These are phyloP conservation scores for Lasioglossum villosulum DNA, from an alignment of 2,888 invertebrate genomes.

Conservation along the genomic window DNA sequence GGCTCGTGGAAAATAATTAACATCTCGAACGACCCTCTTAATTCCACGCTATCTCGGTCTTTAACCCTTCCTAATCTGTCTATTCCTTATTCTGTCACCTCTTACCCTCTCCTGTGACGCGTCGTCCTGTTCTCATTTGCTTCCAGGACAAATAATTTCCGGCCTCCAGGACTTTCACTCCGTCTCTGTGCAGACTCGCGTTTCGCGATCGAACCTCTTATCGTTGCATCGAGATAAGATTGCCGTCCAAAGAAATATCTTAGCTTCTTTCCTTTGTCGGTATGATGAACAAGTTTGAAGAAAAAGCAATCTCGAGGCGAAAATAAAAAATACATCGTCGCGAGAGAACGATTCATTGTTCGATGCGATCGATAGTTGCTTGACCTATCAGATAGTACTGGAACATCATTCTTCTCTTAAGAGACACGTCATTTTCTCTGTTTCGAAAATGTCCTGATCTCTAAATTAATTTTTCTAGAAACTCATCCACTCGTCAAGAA, in stretches of 20 bases:
- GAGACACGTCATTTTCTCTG: neutral
- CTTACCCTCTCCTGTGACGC: slow-evolving; percentile 19
- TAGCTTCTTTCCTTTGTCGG: neutral
- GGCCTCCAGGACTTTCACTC: slow-evolving; percentile 11
- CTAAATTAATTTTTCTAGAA: neutral
- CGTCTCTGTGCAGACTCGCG: neutral
- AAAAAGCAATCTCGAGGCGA: neutral
- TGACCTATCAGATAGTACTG: neutral
- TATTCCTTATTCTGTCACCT: slow-evolving; percentile 28
- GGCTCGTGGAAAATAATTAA: slow-evolving; percentile 71
- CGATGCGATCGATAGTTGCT: neutral
- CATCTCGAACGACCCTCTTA: slow-evolving; percentile 70
- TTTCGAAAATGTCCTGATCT: neutral
- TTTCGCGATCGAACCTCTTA: neutral
- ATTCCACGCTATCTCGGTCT: slow-evolving; percentile 66
- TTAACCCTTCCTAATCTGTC: slow-evolving; percentile 32
- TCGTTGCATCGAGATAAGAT: slow-evolving; percentile 5
- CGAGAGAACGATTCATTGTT: neutral
- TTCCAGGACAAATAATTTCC: slow-evolving; percentile 75
- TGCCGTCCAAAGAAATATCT: neutral
- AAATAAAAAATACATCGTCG: neutral
- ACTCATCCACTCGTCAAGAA: neutral
- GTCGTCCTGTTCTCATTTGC: slow-evolving; percentile 63
- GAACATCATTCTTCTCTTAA: neutral
- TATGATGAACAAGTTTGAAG: neutral